Evolutionary conservation across 1,140 invertebrate genomes (phyloP).

Genomic region (Eueides isabella): DNA sequence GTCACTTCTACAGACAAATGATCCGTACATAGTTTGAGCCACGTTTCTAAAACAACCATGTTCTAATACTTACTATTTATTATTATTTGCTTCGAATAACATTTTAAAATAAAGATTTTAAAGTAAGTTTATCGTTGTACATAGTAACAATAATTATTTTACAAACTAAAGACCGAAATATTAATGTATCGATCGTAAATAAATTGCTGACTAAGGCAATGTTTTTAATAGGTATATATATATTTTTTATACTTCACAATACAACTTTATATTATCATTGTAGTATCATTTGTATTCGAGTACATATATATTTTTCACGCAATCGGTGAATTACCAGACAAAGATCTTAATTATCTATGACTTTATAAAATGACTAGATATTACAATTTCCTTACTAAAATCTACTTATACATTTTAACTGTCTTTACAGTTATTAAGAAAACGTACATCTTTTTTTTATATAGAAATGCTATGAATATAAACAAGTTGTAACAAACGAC

Average conservation of each 20-base stretch:
- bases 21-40: constrained; percentile 60
- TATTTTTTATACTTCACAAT: too few relatives aligned
- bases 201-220: too few relatives aligned
- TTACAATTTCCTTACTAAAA: background rate
- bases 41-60: constrained; percentile 56
- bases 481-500: too few relatives aligned
- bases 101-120: background rate
- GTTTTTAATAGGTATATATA: too few relatives aligned
- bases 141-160: too few relatives aligned
- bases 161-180: too few relatives aligned
- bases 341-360: constrained; percentile 4
- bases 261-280: too few relatives aligned
- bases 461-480: too few relatives aligned
- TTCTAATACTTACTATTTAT: constrained; percentile 18
- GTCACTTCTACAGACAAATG: constrained; percentile 68
- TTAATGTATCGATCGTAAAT: too few relatives aligned
- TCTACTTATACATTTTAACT: background rate
- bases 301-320: background rate
- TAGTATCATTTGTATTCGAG: background rate
- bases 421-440: background rate
- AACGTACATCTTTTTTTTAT: too few relatives aligned
- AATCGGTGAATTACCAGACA: background rate
- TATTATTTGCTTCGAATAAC: constrained; percentile 1
- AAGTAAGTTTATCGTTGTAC: too few relatives aligned
- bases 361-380: constrained; percentile 9